Conservation (phyloP, 2,113 vertebrate genomes). For the Regulus satrapa region DNA sequence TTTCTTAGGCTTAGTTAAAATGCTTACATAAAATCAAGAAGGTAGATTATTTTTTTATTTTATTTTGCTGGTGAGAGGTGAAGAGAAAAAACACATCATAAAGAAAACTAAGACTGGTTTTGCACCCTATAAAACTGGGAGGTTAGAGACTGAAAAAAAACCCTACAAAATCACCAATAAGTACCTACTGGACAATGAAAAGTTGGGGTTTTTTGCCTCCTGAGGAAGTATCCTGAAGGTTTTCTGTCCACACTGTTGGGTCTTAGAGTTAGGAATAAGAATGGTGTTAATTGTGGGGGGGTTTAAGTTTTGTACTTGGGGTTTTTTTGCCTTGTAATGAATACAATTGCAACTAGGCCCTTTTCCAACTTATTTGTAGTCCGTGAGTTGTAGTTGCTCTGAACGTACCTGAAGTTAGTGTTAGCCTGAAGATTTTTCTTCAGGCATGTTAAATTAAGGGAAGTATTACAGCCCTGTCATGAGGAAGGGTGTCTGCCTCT, state of each 20-base stretch:
- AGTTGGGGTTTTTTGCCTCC: neutral
- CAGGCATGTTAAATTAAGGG: neutral
- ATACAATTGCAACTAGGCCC: neutral
- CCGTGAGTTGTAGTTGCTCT: neutral
- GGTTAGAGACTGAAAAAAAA: neutral
- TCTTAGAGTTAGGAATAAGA: neutral
- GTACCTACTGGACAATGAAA: neutral
- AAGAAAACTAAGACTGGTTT: neutral
- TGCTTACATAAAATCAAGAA: neutral
- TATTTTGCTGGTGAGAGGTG: neutral
- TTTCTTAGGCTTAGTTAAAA: neutral
- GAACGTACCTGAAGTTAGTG: neutral
- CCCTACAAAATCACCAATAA: neutral
- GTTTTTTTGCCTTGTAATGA: neutral
- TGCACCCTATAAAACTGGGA: neutral
- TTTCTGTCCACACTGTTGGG: neutral
- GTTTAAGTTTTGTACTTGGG: neutral
- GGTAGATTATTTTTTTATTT: neutral
- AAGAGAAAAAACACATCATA: neutral
- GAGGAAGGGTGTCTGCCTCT: neutral
- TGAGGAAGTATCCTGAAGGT: neutral
- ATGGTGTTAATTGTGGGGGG: neutral
- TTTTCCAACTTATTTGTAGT: neutral
- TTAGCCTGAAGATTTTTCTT: constrained; percentile 1
- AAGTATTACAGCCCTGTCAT: neutral